phyloP scores from a whole-genome alignment of 2,888 invertebrate species.

The Thereva unica region DNA sequence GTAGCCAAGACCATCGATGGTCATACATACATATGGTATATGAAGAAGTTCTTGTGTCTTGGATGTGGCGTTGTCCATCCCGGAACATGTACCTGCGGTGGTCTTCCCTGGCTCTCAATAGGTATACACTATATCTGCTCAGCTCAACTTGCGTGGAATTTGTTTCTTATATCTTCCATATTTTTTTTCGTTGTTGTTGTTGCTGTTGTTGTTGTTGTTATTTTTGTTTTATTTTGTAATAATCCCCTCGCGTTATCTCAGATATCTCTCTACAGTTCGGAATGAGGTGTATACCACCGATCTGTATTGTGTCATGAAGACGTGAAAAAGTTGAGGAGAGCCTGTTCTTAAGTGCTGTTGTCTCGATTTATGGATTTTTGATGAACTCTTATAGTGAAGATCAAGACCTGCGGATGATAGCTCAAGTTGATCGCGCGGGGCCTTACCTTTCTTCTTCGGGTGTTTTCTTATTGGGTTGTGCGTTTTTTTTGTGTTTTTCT shows the following conservation, averaged over 20 bases:
- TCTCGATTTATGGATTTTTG: conserved; percentile 37
- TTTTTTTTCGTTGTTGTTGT: conserved; percentile 17
- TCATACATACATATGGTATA: too few species aligned
- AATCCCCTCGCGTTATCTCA: conserved; percentile 14
- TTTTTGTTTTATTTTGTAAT: conserved; percentile 27
- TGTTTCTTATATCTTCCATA: conserved; percentile 24
- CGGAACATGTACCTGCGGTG: conserved; percentile 31
- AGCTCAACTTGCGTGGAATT: not conserved
- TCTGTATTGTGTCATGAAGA: conserved; percentile 22
- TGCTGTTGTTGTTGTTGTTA: conserved; percentile 16
- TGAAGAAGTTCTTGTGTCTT: conserved; percentile 26
- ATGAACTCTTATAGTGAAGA: conserved; percentile 24
- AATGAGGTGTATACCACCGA: conserved; percentile 17
- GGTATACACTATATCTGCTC: conserved; percentile 1
- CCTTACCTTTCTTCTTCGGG: too few species aligned
- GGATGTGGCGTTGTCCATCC: conserved; percentile 5
- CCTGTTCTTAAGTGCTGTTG: conserved; percentile 11
- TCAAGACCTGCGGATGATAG: conserved; percentile 3
- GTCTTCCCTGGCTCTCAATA: conserved; percentile 29
- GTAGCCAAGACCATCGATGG: conserved; percentile 27
- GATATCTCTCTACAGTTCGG: too few species aligned
- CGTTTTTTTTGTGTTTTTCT: too few species aligned
- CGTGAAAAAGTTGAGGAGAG: conserved; percentile 23
- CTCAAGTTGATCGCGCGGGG: too few species aligned
- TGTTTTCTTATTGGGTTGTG: too few species aligned